Conservation (phyloP, 2,797 vertebrate species). For the Propithecus deckenii region DNA sequence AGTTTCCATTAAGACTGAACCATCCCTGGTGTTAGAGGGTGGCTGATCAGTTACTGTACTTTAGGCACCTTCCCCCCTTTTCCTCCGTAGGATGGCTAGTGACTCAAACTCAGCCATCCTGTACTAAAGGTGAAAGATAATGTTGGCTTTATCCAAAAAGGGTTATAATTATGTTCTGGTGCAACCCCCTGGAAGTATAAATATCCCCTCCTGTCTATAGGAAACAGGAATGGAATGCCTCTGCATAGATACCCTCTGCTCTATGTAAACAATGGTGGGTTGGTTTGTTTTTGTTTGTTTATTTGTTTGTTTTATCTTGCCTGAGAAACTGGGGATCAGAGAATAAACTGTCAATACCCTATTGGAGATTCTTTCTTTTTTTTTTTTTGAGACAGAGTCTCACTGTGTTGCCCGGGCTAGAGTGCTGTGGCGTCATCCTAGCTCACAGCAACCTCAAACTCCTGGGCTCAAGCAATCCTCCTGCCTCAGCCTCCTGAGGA, state of each 20-base stretch:
- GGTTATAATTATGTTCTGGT: background rate
- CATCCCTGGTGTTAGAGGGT: background rate
- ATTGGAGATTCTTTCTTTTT: no score
- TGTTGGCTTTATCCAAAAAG: constrained; percentile 18
- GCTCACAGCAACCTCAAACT: no score
- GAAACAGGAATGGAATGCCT: background rate
- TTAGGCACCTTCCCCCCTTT: background rate
- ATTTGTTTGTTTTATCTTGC: background rate
- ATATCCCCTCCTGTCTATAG: background rate
- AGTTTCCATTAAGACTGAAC: background rate
- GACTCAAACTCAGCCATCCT: background rate
- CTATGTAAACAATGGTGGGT: background rate
- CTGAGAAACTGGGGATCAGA: background rate
- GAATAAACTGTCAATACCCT: background rate
- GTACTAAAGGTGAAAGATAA: constrained; percentile 29
- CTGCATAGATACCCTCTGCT: background rate
- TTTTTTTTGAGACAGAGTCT: no score
- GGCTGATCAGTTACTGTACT: background rate
- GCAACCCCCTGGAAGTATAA: background rate
- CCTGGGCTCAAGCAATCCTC: no score
- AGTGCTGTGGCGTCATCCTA: no score
- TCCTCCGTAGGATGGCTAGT: background rate
- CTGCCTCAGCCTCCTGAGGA: no score
- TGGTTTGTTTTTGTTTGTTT: background rate
- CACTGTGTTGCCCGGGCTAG: no score